Conservation (phyloP, 2,888 invertebrate species). For the Portevinia maculata region DNA sequence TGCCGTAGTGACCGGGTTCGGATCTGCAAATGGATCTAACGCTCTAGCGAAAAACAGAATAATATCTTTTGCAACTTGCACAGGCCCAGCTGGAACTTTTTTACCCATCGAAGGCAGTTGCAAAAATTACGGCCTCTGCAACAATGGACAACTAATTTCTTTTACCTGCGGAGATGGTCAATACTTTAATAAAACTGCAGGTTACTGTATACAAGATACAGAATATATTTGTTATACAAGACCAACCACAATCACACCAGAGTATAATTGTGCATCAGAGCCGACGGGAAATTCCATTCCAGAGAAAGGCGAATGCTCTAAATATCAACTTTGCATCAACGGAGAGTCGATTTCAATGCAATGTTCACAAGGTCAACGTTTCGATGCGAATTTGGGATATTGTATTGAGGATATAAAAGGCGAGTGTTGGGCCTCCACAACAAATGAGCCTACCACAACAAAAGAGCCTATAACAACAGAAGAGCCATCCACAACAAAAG, state of each 20-base stretch:
- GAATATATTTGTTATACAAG: constrained; percentile 19
- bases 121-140: constrained; percentile 69
- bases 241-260: constrained; percentile 7
- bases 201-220: constrained; percentile 25
- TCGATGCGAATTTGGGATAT: constrained; percentile 59
- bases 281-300: constrained; percentile 53
- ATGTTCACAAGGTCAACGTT: constrained; percentile 76
- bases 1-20: no score
- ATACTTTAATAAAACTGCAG: constrained; percentile 73
- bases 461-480: constrained; percentile 38
- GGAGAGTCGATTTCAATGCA: constrained; percentile 72
- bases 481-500: neutral
- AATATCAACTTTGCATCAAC: constrained; percentile 75
- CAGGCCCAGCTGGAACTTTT: constrained; percentile 21
- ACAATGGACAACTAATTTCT: constrained; percentile 60
- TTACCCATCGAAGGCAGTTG: constrained; percentile 60
- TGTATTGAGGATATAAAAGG: constrained; percentile 76
- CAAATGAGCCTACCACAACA: neutral
- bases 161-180: constrained; percentile 71
- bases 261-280: constrained; percentile 24
- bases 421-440: constrained; percentile 60
- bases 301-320: constrained; percentile 75
- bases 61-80: neutral
- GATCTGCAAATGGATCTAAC: no score
- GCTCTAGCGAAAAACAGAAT: neutral